Percentiles rank a stretch among this genome's conserved stretches.
Evolutionary conservation across 1,140 invertebrate genomes (phyloP).

Genomic region (Drosophila aff.): DNA sequence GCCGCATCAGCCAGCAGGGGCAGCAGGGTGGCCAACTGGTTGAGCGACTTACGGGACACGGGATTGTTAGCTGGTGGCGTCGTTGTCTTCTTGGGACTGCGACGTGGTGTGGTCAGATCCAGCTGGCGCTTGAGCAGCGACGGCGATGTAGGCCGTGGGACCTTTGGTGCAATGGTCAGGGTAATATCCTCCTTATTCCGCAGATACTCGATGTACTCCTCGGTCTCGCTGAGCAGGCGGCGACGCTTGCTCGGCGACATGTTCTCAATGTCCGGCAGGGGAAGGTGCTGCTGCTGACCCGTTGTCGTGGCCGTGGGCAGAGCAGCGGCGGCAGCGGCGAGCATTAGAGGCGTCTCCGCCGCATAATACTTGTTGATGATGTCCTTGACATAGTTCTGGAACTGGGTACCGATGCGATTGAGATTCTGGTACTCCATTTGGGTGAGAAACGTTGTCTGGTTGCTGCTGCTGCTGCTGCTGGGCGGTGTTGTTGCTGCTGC

Average conservation of each 20-base stretch:
- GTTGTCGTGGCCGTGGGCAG: slow-evolving; percentile 77
- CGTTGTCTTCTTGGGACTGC: slow-evolving; percentile 65
- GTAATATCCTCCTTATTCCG: slow-evolving; percentile 84
- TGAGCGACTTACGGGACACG: slow-evolving; percentile 68
- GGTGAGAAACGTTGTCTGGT: slow-evolving; percentile 70
- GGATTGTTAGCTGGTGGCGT: slow-evolving; percentile 4
- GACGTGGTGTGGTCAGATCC: slow-evolving; percentile 65
- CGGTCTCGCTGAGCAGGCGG: slow-evolving; percentile 76
- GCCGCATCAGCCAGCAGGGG: slow-evolving; percentile 79
- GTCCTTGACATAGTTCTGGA: slow-evolving; percentile 84
- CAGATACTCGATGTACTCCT: slow-evolving; percentile 84
- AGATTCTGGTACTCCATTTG: slow-evolving; percentile 84
- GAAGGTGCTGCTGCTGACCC: slow-evolving; percentile 52
- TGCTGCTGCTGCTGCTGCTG: slow-evolving; percentile 33
- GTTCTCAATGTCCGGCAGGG: slow-evolving; percentile 29
- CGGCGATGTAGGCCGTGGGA: slow-evolving; percentile 15
- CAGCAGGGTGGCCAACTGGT: slow-evolving; percentile 73
- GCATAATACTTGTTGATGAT: slow-evolving; percentile 84
- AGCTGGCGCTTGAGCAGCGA: slow-evolving; percentile 74
- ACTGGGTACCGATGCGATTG: slow-evolving; percentile 80
- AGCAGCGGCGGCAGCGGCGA: slow-evolving; percentile 67
- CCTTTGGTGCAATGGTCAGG: slow-evolving; percentile 77
- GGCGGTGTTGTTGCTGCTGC: slow-evolving; percentile 29
- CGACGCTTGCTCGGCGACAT: slow-evolving; percentile 67
- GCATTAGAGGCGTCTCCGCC: slow-evolving; percentile 74